Conservation (phyloP, 2,113 vertebrate genomes). For the Cyanistes caeruleus region DNA sequence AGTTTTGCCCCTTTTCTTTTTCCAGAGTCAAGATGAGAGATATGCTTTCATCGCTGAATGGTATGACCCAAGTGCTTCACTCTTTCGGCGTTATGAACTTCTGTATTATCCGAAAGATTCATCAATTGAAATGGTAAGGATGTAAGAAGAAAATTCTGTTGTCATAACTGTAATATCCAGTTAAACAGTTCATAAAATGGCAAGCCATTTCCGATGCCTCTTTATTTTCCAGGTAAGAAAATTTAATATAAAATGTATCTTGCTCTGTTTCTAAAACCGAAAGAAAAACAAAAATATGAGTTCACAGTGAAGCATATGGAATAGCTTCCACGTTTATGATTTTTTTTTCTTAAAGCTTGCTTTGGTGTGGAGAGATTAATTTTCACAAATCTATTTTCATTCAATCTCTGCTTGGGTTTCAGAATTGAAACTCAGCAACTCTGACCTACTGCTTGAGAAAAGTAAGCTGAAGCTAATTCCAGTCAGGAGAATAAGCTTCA, state of each 20-base stretch:
- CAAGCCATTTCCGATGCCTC: neutral
- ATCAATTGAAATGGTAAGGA: constrained; percentile 92
- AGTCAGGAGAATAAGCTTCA: neutral
- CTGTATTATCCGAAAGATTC: constrained; percentile 90
- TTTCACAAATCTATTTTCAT: neutral
- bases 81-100: constrained; percentile 89
- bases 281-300: neutral
- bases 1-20: neutral
- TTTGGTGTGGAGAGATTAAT: neutral
- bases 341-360: neutral
- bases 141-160: neutral
- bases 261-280: neutral
- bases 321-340: neutral
- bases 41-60: constrained; percentile 91
- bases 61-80: constrained; percentile 89
- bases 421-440: neutral
- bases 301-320: neutral
- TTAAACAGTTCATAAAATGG: neutral
- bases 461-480: neutral
- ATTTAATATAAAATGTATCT: neutral
- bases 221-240: neutral
- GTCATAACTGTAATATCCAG: neutral
- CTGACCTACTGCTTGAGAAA: neutral
- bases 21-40: constrained; percentile 85
- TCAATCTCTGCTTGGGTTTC: neutral